Evolutionary conservation across 1,140 invertebrate species (phyloP).

Genomic region (Oedothorax gibbosus): DNA sequence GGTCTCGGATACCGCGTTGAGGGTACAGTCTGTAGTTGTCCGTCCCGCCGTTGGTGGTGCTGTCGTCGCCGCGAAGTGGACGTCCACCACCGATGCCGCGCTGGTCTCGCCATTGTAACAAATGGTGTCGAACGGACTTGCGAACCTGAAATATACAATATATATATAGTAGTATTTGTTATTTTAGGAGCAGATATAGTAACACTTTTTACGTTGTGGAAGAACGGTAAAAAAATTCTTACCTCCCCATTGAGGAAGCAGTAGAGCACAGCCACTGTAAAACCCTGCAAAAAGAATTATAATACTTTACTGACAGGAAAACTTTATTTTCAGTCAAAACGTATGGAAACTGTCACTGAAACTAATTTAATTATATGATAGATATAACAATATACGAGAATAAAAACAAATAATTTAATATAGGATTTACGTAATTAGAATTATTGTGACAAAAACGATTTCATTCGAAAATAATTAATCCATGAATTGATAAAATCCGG

Average conservation of each 20-base stretch:
- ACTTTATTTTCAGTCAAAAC: neutral
- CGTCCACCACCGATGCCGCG: slow-evolving; percentile 16
- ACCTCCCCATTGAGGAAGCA: slow-evolving; percentile 92
- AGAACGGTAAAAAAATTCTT: slow-evolving; percentile 63
- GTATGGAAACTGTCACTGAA: neutral
- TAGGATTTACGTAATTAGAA: neutral
- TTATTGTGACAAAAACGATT: neutral
- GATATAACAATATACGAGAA: neutral
- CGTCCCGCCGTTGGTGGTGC: neutral
- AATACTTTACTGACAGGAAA: neutral
- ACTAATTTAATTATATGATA: neutral
- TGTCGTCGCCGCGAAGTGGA: neutral
- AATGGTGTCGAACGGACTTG: slow-evolving; percentile 47
- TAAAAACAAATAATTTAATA: neutral
- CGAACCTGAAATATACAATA: slow-evolving; percentile 29
- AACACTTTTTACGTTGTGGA: neutral
- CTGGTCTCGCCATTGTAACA: slow-evolving; percentile 40
- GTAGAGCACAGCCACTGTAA: slow-evolving; percentile 85
- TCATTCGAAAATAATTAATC: no score
- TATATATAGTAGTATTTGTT: neutral
- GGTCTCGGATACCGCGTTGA: slow-evolving; percentile 34
- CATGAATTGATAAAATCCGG: no score
- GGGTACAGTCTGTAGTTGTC: slow-evolving; percentile 43
- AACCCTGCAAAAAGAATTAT: slow-evolving; percentile 78
- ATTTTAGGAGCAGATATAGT: neutral